Conservation (phyloP, 2,113 vertebrate species). For the Hymenochirus boettgeri region DNA sequence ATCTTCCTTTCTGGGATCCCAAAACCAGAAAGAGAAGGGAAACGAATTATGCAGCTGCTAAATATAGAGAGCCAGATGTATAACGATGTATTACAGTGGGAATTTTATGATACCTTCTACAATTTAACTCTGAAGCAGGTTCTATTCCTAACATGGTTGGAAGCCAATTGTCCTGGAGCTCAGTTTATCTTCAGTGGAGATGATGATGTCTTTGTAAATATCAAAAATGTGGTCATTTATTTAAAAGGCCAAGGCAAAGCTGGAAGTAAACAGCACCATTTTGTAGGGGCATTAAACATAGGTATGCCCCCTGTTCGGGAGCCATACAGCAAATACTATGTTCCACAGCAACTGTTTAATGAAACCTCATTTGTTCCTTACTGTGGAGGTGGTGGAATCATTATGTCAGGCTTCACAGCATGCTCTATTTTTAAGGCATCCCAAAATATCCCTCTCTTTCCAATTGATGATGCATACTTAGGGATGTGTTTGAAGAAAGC, state of each 20-base stretch:
- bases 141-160: constrained; percentile 65
- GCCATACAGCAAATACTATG: constrained; percentile 62
- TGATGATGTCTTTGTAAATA: constrained; percentile 71
- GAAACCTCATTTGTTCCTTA: constrained; percentile 59
- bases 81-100: constrained; percentile 67
- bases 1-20: constrained; percentile 59
- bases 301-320: constrained; percentile 59
- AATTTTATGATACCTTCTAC: constrained; percentile 67
- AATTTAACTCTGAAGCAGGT: constrained; percentile 74
- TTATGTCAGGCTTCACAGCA: constrained; percentile 63
- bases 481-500: constrained; percentile 68
- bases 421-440: constrained; percentile 59
- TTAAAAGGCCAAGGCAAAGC: constrained; percentile 45
- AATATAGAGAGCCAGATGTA: constrained; percentile 54
- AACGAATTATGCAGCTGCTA: constrained; percentile 55
- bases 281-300: constrained; percentile 59
- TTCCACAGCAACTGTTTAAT: constrained; percentile 63
- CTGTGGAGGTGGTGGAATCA: constrained; percentile 66
- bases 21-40: constrained; percentile 42
- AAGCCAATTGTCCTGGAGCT: constrained; percentile 52
- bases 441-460: constrained; percentile 59
- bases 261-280: constrained; percentile 63
- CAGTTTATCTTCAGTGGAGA: constrained; percentile 68
- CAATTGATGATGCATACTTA: constrained; percentile 52
- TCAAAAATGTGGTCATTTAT: constrained; percentile 64